Base-by-base conservation (phyloP, 2,797 vertebrate genomes). In the Poecilia wingei region DNA sequence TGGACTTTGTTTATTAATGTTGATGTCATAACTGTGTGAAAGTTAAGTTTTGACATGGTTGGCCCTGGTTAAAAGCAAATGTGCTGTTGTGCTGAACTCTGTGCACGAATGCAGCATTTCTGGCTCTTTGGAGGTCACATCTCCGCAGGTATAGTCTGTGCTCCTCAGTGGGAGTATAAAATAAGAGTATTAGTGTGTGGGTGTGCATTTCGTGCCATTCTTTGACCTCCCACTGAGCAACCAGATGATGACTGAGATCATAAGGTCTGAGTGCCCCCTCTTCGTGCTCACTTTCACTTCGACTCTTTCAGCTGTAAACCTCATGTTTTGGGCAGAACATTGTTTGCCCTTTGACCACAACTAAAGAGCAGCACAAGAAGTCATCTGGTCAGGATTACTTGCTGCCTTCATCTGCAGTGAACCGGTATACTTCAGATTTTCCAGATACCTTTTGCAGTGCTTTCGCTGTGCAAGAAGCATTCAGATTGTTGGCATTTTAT, bases 171-270 rank as follows among this genome's bases (percentile, higher is more conserved):
- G 78, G 84, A 82, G 70, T 88, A 82, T 84, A 72, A 10, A 76
- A 49, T 75, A 47, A 25, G 13, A 43, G 59, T 43, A n/a, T 55
- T 1, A n/a, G 53, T 55, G 55, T 57, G 36, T 14, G 86, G 46
- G 69, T 86, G 36, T 8, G 84, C 45, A 66, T 86, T 59, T 88
- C 14, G 84, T 14, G 76, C 72, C 74, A 53, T 72, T 61, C 33
- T 76, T 85, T 55, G 25, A 33, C 82, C 86, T 76, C 85, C 82
- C 85, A 82, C 68, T 59, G 75, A 83, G 92, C 89, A 92, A 87
- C 90, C 79, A 91, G 88, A 93, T 71, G 86, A 91, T 88, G 92
- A 90, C 89, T 89, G 85, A 84, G 91, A 93, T 92, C 91, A 91
- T 45, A 75, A 89, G 91, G 90, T 93, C 89, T 90, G 82, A 80